Evolutionary conservation across 2,797 vertebrate species (phyloP).

Genomic region (Enteromius afrohamiltoni): DNA sequence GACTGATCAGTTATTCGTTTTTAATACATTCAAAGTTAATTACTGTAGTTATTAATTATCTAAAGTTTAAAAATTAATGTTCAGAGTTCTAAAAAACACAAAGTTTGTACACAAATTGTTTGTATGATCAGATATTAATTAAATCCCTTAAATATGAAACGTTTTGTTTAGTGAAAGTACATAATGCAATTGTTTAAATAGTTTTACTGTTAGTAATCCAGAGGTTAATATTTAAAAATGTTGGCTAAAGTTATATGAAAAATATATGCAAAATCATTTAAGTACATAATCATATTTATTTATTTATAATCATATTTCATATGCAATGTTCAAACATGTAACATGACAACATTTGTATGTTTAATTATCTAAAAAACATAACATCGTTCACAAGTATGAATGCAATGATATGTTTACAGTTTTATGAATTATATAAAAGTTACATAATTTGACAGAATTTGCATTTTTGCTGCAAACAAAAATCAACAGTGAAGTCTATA

Average conservation of each 20-base stretch:
- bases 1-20: background rate
- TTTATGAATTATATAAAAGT: background rate
- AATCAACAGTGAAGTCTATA: background rate
- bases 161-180: background rate
- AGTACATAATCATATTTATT: background rate
- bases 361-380: background rate
- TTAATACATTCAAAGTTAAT: background rate
- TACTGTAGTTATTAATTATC: background rate
- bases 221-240: background rate
- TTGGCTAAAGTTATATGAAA: background rate
- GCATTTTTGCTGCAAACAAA: background rate
- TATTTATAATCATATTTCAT: background rate
- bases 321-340: background rate
- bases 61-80: background rate
- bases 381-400: background rate
- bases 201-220: background rate
- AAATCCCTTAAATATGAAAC: too few relatives aligned
- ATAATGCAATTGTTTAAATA: background rate
- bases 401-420: background rate
- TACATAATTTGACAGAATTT: background rate
- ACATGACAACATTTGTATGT: background rate
- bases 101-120: background rate
- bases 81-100: background rate
- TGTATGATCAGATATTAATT: too few relatives aligned
- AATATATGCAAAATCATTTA: background rate